A percentile compares a stretch with the other conserved stretches of the same genome.
phyloP scores from a whole-genome alignment of 2,888 invertebrate genomes.

The Boloria selene region DNA sequence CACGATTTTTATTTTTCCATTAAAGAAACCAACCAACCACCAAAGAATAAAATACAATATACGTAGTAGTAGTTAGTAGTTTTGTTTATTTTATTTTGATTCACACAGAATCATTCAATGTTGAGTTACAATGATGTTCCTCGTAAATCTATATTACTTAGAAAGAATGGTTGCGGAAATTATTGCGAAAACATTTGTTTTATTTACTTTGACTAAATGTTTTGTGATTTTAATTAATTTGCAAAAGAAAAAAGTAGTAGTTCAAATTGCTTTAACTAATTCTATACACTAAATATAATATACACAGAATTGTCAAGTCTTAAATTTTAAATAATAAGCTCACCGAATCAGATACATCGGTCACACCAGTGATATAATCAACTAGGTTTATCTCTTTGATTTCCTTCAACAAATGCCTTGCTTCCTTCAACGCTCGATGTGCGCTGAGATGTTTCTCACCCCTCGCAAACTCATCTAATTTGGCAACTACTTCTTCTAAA shows the following conservation, averaged over 20 bases:
- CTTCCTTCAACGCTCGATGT: slow-evolving; percentile 73
- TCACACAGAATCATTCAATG: too few species aligned
- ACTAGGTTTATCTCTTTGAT: slow-evolving; percentile 67
- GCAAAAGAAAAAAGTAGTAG: too few species aligned
- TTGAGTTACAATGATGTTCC: too few species aligned
- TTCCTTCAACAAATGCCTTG: slow-evolving; percentile 63
- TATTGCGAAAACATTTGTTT: neutral
- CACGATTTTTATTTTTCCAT: neutral
- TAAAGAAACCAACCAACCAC: too few species aligned
- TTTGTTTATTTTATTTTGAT: too few species aligned
- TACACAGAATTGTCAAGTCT: neutral
- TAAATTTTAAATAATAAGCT: slow-evolving; percentile 39
- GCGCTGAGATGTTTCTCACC: slow-evolving; percentile 74
- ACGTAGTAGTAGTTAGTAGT: too few species aligned
- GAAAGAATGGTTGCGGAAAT: too few species aligned
- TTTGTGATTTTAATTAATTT: too few species aligned
- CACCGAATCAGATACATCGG: slow-evolving; percentile 70
- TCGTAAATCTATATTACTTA: too few species aligned
- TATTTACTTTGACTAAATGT: neutral
- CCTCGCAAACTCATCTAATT: slow-evolving; percentile 73
- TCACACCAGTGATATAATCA: slow-evolving; percentile 65
- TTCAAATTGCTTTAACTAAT: too few species aligned
- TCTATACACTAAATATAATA: neutral
- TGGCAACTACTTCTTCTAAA: slow-evolving; percentile 67
- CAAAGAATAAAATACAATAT: too few species aligned